Evolutionary conservation across 2,797 vertebrate species (phyloP).

Genomic region (Morelia viridis): DNA sequence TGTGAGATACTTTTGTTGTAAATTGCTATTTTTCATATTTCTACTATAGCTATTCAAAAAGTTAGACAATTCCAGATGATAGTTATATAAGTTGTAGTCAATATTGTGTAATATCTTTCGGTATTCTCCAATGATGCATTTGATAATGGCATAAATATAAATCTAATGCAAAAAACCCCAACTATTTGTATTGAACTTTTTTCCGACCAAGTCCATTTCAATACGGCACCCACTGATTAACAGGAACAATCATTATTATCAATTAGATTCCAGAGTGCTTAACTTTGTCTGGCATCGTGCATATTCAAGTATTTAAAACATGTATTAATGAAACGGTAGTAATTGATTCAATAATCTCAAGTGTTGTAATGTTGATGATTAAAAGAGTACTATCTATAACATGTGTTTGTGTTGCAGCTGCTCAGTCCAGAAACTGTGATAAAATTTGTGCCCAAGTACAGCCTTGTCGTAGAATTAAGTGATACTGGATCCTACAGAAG

Average conservation of each 20-base stretch:
- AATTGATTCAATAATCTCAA: background rate
- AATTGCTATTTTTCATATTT: background rate
- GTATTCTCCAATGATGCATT: background rate
- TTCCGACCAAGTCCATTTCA: conserved; percentile 9
- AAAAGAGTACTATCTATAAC: background rate
- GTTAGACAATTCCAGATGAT: background rate
- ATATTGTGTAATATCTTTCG: background rate
- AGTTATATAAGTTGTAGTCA: background rate
- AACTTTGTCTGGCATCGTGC: background rate
- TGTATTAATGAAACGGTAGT: background rate
- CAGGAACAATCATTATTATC: background rate
- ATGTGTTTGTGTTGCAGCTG: conserved; percentile 72
- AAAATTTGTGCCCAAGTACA: conserved; percentile 89
- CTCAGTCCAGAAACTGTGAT: conserved; percentile 86
- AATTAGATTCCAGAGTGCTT: background rate
- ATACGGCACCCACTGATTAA: background rate
- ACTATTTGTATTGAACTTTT: background rate
- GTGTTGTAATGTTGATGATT: background rate
- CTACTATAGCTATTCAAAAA: background rate
- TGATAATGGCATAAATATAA: background rate
- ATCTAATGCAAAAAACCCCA: background rate
- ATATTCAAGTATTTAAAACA: conserved; percentile 9
- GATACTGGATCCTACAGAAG: conserved; percentile 86
- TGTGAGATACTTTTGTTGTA: background rate
- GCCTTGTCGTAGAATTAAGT: conserved; percentile 88